Percentiles rank a stretch among this genome's conserved stretches.
These are phyloP conservation scores for Molanna angustata DNA, from an alignment of 2,888 invertebrate species.

Conservation along the genomic window DNA sequence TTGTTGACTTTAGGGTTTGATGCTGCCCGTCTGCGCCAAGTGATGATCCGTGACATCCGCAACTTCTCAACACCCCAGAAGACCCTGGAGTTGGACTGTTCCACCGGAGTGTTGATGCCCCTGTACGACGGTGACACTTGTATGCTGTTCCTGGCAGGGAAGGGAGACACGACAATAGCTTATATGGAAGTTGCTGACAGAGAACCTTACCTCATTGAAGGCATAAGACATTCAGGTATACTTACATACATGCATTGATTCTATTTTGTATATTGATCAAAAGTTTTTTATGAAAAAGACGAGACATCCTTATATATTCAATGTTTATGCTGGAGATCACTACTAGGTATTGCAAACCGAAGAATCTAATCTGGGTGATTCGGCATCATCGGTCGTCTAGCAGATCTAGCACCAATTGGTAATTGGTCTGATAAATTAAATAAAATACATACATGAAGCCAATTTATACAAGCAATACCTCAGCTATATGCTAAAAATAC, in stretches of 20 bases:
- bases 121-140: conserved; percentile 91
- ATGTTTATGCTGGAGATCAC: too few species aligned
- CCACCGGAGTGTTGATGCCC: conserved; percentile 89
- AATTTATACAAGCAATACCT: too few species aligned
- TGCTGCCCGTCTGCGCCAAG: conserved; percentile 80
- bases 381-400: too few species aligned
- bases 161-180: conserved; percentile 88
- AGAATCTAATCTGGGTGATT: too few species aligned
- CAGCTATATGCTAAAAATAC: too few species aligned
- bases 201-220: conserved; percentile 87
- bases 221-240: conserved; percentile 72
- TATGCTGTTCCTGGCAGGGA: conserved; percentile 93
- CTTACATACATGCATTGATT: neutral
- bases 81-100: conserved; percentile 78
- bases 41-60: conserved; percentile 83
- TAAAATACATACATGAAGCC: too few species aligned
- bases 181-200: conserved; percentile 89
- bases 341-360: too few species aligned
- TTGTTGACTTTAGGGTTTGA: conserved; percentile 74
- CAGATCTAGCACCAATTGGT: too few species aligned
- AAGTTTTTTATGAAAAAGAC: too few species aligned
- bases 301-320: too few species aligned
- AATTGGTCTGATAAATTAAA: too few species aligned
- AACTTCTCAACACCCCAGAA: conserved; percentile 76
- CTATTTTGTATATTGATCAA: too few species aligned